Conservation (phyloP, 2,888 invertebrate species). For the Hylaea fasciaria region DNA sequence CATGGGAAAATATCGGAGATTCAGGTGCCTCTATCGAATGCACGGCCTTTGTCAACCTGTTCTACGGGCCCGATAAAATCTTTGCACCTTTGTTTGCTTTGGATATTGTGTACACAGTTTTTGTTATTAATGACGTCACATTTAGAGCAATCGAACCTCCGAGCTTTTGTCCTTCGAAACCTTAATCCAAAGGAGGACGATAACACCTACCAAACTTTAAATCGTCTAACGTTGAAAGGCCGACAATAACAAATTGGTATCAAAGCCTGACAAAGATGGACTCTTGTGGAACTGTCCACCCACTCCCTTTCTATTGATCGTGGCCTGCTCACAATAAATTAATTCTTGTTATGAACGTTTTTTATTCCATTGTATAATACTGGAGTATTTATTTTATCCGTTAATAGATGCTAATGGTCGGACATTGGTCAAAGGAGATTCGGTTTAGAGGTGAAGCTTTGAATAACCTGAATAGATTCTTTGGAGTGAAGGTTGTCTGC, state of each 20-base stretch:
- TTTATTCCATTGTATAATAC: conserved; percentile 76
- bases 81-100: conserved; percentile 60
- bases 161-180: conserved; percentile 47
- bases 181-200: conserved; percentile 63
- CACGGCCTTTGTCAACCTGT: conserved; percentile 76
- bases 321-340: conserved; percentile 79
- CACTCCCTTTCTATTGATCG: conserved; percentile 81
- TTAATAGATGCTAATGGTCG: conserved; percentile 73
- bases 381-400: conserved; percentile 75
- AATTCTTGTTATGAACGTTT: conserved; percentile 83
- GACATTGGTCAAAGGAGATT: conserved; percentile 79
- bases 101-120: conserved; percentile 43
- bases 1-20: conserved; percentile 82
- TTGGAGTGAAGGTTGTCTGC: conserved; percentile 36
- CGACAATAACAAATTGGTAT: conserved; percentile 84
- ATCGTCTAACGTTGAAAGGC: conserved; percentile 77
- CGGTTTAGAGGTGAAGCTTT: conserved; percentile 47
- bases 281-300: conserved; percentile 84
- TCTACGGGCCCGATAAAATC: conserved; percentile 66
- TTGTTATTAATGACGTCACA: conserved; percentile 44
- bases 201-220: conserved; percentile 80
- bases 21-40: conserved; percentile 78
- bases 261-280: conserved; percentile 84
- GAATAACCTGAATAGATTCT: conserved; percentile 50
- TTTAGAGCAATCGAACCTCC: conserved; percentile 30